phyloP scores from a whole-genome alignment of 2,888 invertebrate genomes.

The Aleiodes alternator region DNA sequence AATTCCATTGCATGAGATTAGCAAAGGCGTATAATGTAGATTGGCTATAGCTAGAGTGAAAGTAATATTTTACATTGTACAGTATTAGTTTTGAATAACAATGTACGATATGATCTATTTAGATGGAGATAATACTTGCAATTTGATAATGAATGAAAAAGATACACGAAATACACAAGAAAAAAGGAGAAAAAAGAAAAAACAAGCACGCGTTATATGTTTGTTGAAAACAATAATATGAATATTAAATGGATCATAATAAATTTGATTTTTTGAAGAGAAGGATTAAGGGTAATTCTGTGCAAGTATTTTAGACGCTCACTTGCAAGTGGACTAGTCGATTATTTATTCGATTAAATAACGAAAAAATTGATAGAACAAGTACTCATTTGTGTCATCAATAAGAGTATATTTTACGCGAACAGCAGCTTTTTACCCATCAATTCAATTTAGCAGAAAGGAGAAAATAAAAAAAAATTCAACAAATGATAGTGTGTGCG shows the following conservation, averaged over 20 bases:
- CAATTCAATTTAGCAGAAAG: slow-evolving; percentile 42
- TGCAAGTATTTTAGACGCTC: slow-evolving; percentile 55
- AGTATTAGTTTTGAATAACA: slow-evolving; percentile 50
- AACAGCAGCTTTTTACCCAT: slow-evolving; percentile 53
- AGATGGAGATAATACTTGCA: slow-evolving; percentile 63
- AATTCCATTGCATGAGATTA: slow-evolving; percentile 48
- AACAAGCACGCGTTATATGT: slow-evolving; percentile 27
- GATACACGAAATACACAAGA: no score
- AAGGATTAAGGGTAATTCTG: slow-evolving; percentile 49
- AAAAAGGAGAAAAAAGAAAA: slow-evolving; percentile 1
- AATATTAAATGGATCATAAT: slow-evolving; percentile 11
- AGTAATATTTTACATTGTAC: slow-evolving; percentile 75
- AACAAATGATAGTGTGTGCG: slow-evolving; percentile 59
- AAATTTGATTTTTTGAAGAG: slow-evolving; percentile 8
- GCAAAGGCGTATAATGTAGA: slow-evolving; percentile 64
- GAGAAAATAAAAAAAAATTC: slow-evolving; percentile 30
- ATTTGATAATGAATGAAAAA: slow-evolving; percentile 34
- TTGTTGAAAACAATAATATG: slow-evolving; percentile 6
- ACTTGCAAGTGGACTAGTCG: slow-evolving; percentile 33
- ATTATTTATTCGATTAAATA: slow-evolving; percentile 14
- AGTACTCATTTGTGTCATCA: slow-evolving; percentile 45
- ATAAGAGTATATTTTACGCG: slow-evolving; percentile 53
- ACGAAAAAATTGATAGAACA: slow-evolving; percentile 26
- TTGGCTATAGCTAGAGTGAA: slow-evolving; percentile 70
- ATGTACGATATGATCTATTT: slow-evolving; percentile 54